Conservation (phyloP, 2,113 vertebrate genomes). For the Rissa tridactyla region DNA sequence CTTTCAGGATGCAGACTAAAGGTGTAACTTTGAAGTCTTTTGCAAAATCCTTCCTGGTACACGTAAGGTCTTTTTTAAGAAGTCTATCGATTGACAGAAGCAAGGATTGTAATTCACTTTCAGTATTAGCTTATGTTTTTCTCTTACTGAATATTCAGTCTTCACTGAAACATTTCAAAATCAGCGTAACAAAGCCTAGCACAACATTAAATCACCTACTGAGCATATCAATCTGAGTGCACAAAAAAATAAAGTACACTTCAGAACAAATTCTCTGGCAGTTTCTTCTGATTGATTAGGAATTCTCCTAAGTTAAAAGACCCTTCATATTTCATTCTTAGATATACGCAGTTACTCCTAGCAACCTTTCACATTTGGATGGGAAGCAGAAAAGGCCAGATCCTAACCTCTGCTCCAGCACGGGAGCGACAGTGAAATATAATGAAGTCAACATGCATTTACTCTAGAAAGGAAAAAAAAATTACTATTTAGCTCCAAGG, state of each 20-base stretch:
- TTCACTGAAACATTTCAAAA: background rate
- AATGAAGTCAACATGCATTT: background rate
- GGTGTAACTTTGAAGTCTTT: background rate
- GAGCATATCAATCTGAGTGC: background rate
- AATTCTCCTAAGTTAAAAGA: background rate
- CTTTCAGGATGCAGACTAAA: background rate
- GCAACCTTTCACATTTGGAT: slow-evolving; percentile 23
- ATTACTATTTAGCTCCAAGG: slow-evolving; percentile 11
- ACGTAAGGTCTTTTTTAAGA: background rate
- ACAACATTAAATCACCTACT: background rate
- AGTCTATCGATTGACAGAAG: background rate
- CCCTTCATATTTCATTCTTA: slow-evolving; percentile 15
- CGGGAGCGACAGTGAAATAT: background rate
- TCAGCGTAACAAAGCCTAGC: background rate
- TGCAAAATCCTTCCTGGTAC: background rate
- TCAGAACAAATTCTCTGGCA: background rate
- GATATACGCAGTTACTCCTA: slow-evolving; percentile 19
- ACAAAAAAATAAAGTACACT: background rate
- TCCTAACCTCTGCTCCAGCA: background rate
- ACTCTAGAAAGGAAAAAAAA: background rate
- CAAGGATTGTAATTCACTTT: background rate
- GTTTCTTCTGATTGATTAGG: background rate
- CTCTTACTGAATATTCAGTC: background rate
- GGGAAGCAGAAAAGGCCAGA: slow-evolving; percentile 35
- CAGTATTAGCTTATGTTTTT: background rate